These are phyloP conservation scores for Platypus cylindrus DNA, from an alignment of 2,888 invertebrate species.

Conservation along the genomic window DNA sequence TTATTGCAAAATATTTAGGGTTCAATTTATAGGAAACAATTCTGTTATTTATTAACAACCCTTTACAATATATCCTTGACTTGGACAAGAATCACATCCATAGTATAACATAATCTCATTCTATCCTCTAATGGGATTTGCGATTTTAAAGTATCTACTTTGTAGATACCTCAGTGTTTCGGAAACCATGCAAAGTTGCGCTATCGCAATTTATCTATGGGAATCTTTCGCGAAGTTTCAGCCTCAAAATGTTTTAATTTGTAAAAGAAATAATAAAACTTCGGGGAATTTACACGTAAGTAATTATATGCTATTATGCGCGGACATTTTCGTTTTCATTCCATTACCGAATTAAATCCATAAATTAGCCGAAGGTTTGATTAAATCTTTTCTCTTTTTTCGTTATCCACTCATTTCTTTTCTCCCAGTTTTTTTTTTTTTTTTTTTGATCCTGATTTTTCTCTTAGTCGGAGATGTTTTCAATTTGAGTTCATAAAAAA, in stretches of 20 bases:
- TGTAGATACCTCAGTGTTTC: slow-evolving; percentile 9
- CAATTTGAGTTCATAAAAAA: too few relatives aligned
- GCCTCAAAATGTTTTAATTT: neutral
- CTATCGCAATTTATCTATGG: slow-evolving; percentile 2
- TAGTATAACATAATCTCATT: slow-evolving; percentile 12
- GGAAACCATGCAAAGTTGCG: slow-evolving; percentile 8
- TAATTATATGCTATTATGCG: too few relatives aligned
- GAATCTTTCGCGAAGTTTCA: slow-evolving; percentile 1
- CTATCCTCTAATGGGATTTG: slow-evolving; percentile 13
- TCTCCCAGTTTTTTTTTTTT: slow-evolving; percentile 2
- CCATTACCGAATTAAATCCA: neutral
- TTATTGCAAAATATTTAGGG: too few relatives aligned
- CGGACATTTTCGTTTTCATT: too few relatives aligned
- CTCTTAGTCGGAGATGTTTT: too few relatives aligned
- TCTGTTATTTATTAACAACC: too few relatives aligned
- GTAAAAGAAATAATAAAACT: slow-evolving; percentile 4
- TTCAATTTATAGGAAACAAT: too few relatives aligned
- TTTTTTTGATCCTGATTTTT: too few relatives aligned
- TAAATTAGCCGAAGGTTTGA: neutral
- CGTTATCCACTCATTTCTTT: neutral
- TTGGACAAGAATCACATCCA: slow-evolving; percentile 8
- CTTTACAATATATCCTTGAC: slow-evolving; percentile 5
- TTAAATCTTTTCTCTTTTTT: neutral
- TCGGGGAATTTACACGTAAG: slow-evolving; percentile 5
- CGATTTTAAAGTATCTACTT: too few relatives aligned